Evolutionary conservation across 1,140 invertebrate genomes (phyloP).

Genomic region (Campoletis sonorensis): DNA sequence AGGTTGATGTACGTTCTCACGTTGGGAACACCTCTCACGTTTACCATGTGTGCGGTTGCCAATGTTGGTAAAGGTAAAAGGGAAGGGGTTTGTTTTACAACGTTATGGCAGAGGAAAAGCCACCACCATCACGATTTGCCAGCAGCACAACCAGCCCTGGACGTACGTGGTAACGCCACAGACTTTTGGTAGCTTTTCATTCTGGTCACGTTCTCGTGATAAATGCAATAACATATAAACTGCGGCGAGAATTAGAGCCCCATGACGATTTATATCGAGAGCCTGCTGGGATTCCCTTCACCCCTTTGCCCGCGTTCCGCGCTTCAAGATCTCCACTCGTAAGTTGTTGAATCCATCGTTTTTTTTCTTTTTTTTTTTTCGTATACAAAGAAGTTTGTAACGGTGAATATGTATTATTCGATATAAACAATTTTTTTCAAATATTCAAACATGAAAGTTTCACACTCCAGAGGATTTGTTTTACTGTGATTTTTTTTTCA

Average conservation of each 20-base stretch:
- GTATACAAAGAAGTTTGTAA: too few relatives aligned
- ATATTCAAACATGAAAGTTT: not conserved
- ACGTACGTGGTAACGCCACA: not conserved
- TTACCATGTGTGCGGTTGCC: conserved; percentile 34
- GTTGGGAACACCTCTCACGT: conserved; percentile 47
- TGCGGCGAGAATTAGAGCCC: conserved; percentile 69
- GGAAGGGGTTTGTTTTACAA: conserved; percentile 2
- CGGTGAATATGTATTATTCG: too few relatives aligned
- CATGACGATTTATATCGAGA: conserved; percentile 61
- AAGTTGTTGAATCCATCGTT: conserved; percentile 19
- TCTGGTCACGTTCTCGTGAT: conserved; percentile 67
- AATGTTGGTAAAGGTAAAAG: conserved; percentile 5
- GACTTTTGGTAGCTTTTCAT: conserved; percentile 18
- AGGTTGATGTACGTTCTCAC: conserved; percentile 44
- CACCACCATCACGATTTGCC: not conserved
- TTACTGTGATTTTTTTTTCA: too few relatives aligned
- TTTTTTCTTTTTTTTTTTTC: too few relatives aligned
- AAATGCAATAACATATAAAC: conserved; percentile 74
- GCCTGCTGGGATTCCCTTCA: conserved; percentile 18
- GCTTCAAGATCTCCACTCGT: conserved; percentile 17
- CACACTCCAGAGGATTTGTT: too few relatives aligned
- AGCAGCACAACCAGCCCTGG: conserved; percentile 42
- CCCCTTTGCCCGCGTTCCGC: not conserved
- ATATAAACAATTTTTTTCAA: not conserved
- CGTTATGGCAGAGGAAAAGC: conserved; percentile 24